These are phyloP conservation scores for Rhimphoctona megacephalus DNA, from an alignment of 2,888 invertebrate genomes.

Conservation along the genomic window DNA sequence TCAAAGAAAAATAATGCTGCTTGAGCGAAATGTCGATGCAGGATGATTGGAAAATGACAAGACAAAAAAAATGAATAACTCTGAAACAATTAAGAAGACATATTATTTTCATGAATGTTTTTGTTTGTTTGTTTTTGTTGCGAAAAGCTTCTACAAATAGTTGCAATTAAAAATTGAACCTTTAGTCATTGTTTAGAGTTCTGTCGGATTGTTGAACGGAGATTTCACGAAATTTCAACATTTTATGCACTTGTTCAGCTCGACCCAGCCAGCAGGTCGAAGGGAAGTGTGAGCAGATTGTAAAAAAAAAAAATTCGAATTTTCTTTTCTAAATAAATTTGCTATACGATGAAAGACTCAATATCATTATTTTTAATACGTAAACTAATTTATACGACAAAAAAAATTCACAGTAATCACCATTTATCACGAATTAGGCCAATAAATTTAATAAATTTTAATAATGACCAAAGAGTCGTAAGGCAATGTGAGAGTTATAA, in stretches of 20 bases:
- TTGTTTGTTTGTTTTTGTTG: background rate
- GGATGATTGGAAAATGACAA: constrained; percentile 7
- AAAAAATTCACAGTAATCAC: constrained; percentile 3
- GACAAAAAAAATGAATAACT: background rate
- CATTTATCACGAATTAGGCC: constrained; percentile 34
- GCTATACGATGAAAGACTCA: background rate
- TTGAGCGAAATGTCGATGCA: background rate
- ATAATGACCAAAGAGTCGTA: background rate
- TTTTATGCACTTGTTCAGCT: background rate
- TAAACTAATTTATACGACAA: background rate
- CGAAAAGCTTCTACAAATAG: background rate
- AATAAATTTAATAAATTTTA: constrained; percentile 21
- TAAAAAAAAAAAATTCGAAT: background rate
- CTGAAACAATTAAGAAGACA: constrained; percentile 35
- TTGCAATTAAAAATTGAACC: constrained; percentile 1
- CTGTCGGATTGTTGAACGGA: constrained; percentile 13
- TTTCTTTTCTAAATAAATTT: background rate
- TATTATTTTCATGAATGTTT: constrained; percentile 21
- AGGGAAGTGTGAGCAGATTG: background rate
- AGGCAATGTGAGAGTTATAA: background rate
- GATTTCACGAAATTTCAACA: constrained; percentile 15
- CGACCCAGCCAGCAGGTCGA: constrained; percentile 67
- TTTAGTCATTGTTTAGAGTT: constrained; percentile 29
- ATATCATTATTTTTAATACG: background rate
- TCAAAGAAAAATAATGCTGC: constrained; percentile 6